A percentile compares a stretch with the other conserved stretches of the same genome.
These are phyloP conservation scores for Penaeus vannamei DNA, from an alignment of 1,140 invertebrate species.

Conservation along the genomic window DNA sequence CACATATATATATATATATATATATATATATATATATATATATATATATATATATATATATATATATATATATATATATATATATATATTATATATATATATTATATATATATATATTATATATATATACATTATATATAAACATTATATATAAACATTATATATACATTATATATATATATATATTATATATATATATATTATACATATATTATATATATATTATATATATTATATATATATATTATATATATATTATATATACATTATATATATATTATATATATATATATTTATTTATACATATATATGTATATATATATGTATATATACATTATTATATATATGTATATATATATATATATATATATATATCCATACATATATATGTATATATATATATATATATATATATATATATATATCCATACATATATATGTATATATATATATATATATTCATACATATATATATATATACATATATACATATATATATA, in stretches of 20 bases:
- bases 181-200: neutral
- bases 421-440: no score
- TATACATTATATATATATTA: no score
- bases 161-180: conserved; percentile 4
- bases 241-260: conserved; percentile 1
- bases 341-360: no score
- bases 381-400: no score
- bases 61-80: neutral
- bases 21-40: neutral
- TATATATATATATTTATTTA: no score
- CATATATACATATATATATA: no score
- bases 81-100: conserved; percentile 6
- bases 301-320: no score
- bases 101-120: conserved; percentile 17
- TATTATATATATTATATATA: conserved; percentile 19
- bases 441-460: no score
- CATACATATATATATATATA: no score
- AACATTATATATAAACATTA: neutral
- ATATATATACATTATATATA: conserved; percentile 23
- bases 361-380: no score
- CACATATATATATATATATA: conserved; percentile 20
- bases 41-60: neutral
- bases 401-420: no score
- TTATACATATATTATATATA: conserved; percentile 12
- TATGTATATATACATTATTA: no score